Base-by-base conservation (phyloP, 2,797 vertebrate species). In the Hipposideros larvatus region DNA sequence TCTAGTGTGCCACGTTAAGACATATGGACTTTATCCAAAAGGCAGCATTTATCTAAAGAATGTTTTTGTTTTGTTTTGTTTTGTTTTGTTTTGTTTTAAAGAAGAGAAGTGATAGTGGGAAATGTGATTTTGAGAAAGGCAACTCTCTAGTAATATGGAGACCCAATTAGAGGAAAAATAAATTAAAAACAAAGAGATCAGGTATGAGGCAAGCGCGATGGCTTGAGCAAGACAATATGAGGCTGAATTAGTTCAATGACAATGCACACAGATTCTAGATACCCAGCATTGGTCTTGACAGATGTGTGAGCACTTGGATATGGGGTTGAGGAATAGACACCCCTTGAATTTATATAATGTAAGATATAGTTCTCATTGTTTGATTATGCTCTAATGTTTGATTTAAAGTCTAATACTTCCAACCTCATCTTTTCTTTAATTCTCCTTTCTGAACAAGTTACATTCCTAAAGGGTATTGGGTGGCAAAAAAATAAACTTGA, bases 401-500 rank as follows among this genome's bases (percentile, higher is more conserved):
- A 68, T 14, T 61, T 61, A 80, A 86, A 75, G 15, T 55, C 59
- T 53, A 26, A 63, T 41, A 57, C 19, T 84, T 59, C 43, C 70
- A 55, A 78, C 7, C 10, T 78, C 11, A 78, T 51, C 24, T 6
- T 88, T 91, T 28, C n/a, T 82, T 83, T 28, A 24, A 53, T 41
- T 68, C 28, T 74, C 15, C 15, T 87, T 91, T 53, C 65, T 9
- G 11, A 84, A 84, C 55, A 57, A 73, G 41, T 65, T 51, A n/a
- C 22, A 2, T 34, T 84, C 78, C n/a, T 78, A 24, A 43, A 77
- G 61, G 5, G 9, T 71, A 43, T 18, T 82, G 34, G 7, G 26
- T 87, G 41, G 43, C 82, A 83, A 55, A 18, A 92, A 92, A 31
- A 92, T 46, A 57, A 91, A 83, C 75, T 63, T 31, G 31, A 61